Base-by-base conservation (phyloP, 2,888 invertebrate species). In the Hecatera dysodea region DNA sequence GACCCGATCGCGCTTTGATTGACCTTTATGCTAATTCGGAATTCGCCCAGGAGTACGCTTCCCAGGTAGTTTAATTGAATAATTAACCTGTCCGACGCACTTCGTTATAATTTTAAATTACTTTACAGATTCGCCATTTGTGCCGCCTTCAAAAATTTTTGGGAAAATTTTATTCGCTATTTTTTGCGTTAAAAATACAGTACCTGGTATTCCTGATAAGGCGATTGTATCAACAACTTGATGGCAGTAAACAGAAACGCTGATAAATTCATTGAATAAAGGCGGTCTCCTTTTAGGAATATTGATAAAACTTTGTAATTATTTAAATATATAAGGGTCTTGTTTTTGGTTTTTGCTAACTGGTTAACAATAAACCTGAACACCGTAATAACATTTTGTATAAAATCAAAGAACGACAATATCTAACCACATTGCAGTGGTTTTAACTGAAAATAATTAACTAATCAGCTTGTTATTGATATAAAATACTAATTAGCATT, bases 21-120 rank as follows among this genome's bases (percentile, higher is more conserved):
- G 93, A 93, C 92, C 93, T 93, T 93, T 93, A 94, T 94, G 93
- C 90, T 92, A 93, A 94, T 93, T 87, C 78, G 56, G 82, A 90
- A 89, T 91, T 90, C 83, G 80, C 86, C 83, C 88, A 82, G 89
- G 85, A 88, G 83, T 84, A 84, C 84, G 80, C 86, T 84, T 84
- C 84, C 82, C 86, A 87, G 88, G 85, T 88, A 85, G 87, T 88
- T 89, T 92, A 92, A 92, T 93, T 93, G 91, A 93, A 93, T 93
- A 92, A 93, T 92, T 93, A 92, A 92, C 90, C 91, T 92, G 89
- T 84, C 89, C 80, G 64, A 81, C 87, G 88, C 89, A 92, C 88
- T 90, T 89, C 86, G 81, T 86, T 87, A 75, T 79, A 79, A 87
- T 89, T 83, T 81, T 44, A 75, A 83, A 85, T 87, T 75, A 78